Conservation (phyloP, 2,888 invertebrate genomes). For the Drosophila kanekoi region DNA sequence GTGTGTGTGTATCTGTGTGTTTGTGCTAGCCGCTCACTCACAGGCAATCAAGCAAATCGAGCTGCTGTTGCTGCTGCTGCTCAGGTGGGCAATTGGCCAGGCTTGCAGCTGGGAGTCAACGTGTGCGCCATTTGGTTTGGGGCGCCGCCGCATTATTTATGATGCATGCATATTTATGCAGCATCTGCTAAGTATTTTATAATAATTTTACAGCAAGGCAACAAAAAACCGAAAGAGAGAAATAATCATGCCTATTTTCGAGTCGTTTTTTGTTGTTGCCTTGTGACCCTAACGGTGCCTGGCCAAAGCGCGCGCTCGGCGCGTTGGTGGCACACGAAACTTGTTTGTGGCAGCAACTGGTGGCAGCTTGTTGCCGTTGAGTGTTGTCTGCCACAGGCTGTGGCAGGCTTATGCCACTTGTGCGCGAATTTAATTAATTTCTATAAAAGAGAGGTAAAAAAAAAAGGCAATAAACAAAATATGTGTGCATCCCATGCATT, state of each 20-base stretch:
- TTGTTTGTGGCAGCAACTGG: slow-evolving; percentile 18
- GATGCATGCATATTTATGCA: slow-evolving; percentile 78
- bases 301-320: slow-evolving; percentile 44
- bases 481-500: slow-evolving; percentile 74
- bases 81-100: slow-evolving; percentile 66
- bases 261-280: slow-evolving; percentile 19
- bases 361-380: slow-evolving; percentile 11
- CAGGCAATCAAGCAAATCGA: slow-evolving; percentile 62
- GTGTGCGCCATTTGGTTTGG: slow-evolving; percentile 46
- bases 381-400: slow-evolving; percentile 49
- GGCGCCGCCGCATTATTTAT: slow-evolving; percentile 76
- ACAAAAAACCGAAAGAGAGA: too few species aligned
- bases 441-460: slow-evolving; percentile 32
- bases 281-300: slow-evolving; percentile 73
- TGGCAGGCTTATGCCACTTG: slow-evolving; percentile 66
- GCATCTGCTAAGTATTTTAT: slow-evolving; percentile 78
- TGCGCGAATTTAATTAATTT: slow-evolving; percentile 76
- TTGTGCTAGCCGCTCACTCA: slow-evolving; percentile 42
- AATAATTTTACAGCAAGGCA: slow-evolving; percentile 53
- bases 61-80: slow-evolving; percentile 41
- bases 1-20: slow-evolving; percentile 18
- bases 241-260: background rate
- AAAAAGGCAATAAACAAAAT: slow-evolving; percentile 60
- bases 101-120: slow-evolving; percentile 37
- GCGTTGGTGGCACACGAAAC: slow-evolving; percentile 54